Evolutionary conservation across 2,888 invertebrate genomes (phyloP), one percentile per base, ranked within the genome.

Genomic region (Endomychus coccineus): DNA sequence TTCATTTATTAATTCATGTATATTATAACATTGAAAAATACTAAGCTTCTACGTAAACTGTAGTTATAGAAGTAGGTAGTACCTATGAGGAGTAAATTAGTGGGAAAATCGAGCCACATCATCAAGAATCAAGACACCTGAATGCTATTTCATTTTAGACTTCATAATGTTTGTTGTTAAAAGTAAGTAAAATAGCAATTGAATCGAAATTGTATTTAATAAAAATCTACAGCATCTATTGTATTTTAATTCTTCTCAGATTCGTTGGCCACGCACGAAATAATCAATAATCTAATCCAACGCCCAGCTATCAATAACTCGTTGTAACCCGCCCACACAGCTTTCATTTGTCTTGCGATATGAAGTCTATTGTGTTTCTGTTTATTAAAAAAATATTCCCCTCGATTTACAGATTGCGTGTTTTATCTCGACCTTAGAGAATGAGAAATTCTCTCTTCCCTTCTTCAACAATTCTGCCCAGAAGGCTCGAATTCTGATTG

Each of bases 241-340:
- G 29, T 28, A 28, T 28, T 28, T 10, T 28, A 28, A 28, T 28
- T 14, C 16, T 5, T 28, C 6, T 28, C 13, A 5, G 10, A 6
- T 9, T 6, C 15, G 6, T 15, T n/a, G n/a, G n/a, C n/a, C n/a
- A n/a, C n/a, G n/a, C 42, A 42, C 37, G 41, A 40, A 44, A 43
- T 43, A 42, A 43, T 44, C 42, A 42, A 44, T 44, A 44, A 44
- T 43, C 42, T 27, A 34, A 42, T 39, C 43, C 40, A 30, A 34
- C 58, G 57, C 59, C 58, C 58, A 58, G 51, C 55, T 58, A 59
- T 61, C 56, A 55, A 56, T 56, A 58, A 54, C 55, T 54, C 54
- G 42, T 43, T 46, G 50, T 47, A 52, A 46, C 45, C 52, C 58
- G 56, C 57, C 58, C 58, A 58, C 58, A 47, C 50, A 45, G 54